Base-by-base conservation (phyloP, 2,113 vertebrate species). In the Manacus vitellinus region DNA sequence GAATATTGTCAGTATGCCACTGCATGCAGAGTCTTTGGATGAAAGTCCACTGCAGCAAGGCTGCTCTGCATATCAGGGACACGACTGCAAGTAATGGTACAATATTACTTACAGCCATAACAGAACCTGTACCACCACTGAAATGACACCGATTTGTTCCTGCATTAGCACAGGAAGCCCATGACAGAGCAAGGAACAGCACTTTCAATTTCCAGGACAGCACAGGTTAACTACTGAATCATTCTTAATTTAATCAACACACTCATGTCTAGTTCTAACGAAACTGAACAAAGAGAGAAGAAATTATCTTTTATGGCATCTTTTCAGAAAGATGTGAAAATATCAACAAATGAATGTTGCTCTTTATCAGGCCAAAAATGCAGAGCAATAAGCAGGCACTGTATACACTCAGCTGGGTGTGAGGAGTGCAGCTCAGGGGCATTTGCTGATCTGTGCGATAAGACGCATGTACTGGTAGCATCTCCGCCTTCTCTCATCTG, bases 391-490 rank as follows among this genome's bases (percentile, higher is more conserved):
- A 85, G 31, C 22, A 71, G 17, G 18, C 4, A 44, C 35, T 51
- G 22, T 3, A 62, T 1, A 58, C 14, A 56, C 14, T 44, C 44
- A 70, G 8, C 3, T 35, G 10, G 7, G 8, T 41, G 30, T 14
- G 6, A 7, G 2, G 16, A 80, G 10, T 20, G 17, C 20, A 92
- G 47, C 27, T 91, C 46, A 67, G 52, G 11, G 52, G n/a, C 31
- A 47, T 33, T 28, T 66, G 39, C 33, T 89, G 21, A 41, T 44
- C 31, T 43, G 41, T 14, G 25, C 46, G 77, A 37, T n/a, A 61
- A 31, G 54, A 49, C 19, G 43, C 16, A 52, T 3, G 3, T 22
- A 49, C 18, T 5, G 1, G 30, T 18, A 83, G 25, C 0, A 1
- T 52, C 17, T 39, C 10, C 10, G 8, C 8, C 6, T 56, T 31